A percentile compares a stretch with the other conserved stretches of the same genome.
Conservation (phyloP, 1,140 invertebrate species). For the Oncopeltus fasciatus region DNA sequence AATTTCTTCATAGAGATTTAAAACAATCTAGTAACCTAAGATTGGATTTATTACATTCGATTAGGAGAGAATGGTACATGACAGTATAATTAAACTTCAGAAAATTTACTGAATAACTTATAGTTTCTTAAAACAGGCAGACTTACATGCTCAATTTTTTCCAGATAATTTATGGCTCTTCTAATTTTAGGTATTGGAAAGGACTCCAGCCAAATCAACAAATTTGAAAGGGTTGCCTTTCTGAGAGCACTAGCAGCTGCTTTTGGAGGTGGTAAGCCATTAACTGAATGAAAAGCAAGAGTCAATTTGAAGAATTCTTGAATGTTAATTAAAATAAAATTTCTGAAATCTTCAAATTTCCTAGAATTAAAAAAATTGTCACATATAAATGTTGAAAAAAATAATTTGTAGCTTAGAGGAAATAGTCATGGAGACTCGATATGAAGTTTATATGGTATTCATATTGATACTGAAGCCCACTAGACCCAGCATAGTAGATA, state of each 20-base stretch:
- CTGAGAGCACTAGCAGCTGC: slow-evolving; percentile 33
- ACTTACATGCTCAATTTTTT: slow-evolving; percentile 34
- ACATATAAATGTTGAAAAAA: no score
- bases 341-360: slow-evolving; percentile 38
- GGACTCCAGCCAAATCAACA: slow-evolving; percentile 37
- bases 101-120: neutral
- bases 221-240: slow-evolving; percentile 29
- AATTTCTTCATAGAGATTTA: no score
- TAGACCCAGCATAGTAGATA: no score
- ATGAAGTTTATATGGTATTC: no score
- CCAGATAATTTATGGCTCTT: slow-evolving; percentile 35
- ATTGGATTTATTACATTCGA: neutral
- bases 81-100: neutral
- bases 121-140: neutral
- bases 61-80: neutral
- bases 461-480: no score
- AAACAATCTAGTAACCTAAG: no score
- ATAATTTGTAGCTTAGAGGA: no score
- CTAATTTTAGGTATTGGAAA: slow-evolving; percentile 37
- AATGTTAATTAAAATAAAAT: slow-evolving; percentile 35
- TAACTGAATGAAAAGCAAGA: slow-evolving; percentile 31
- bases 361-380: slow-evolving; percentile 26
- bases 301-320: slow-evolving; percentile 35
- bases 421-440: no score
- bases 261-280: slow-evolving; percentile 37